Percentiles rank a stretch among this genome's conserved stretches.
These are phyloP conservation scores for Coregonus ussuriensis DNA, from an alignment of 2,797 vertebrate genomes.

Conservation along the genomic window DNA sequence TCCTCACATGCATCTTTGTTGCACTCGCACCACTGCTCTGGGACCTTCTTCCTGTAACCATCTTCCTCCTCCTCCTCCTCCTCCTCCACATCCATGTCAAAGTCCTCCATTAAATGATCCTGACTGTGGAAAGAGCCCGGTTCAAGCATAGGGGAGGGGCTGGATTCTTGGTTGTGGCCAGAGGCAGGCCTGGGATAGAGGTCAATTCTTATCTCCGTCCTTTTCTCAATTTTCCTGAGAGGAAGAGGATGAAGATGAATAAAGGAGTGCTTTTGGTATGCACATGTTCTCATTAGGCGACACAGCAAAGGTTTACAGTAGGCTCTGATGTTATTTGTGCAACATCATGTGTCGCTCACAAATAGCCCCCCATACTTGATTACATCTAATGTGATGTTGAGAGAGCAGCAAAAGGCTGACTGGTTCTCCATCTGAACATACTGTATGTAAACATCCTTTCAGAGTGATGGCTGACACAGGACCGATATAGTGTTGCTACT, in stretches of 20 bases:
- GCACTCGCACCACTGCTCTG: conserved; percentile 51
- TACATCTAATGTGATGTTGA: neutral
- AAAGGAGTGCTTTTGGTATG: neutral
- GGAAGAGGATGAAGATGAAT: neutral
- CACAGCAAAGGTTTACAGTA: neutral
- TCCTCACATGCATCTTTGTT: neutral
- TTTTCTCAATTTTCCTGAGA: neutral
- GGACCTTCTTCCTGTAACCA: conserved; percentile 37
- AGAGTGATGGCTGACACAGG: neutral
- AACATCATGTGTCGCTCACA: neutral
- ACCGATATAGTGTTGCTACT: neutral
- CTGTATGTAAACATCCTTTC: neutral
- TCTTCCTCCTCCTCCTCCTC: conserved; percentile 31
- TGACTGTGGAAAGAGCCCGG: neutral
- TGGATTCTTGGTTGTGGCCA: neutral
- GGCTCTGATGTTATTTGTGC: too few species aligned
- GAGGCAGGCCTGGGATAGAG: neutral
- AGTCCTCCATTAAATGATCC: conserved; percentile 37
- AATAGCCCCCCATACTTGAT: neutral
- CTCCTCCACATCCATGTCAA: conserved; percentile 49
- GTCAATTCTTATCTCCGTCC: neutral
- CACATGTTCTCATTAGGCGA: neutral
- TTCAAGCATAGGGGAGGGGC: neutral
- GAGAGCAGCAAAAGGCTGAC: neutral
- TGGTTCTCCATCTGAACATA: neutral